A percentile compares a stretch with the other conserved stretches of the same genome.
phyloP scores from a whole-genome alignment of 2,797 vertebrate species.

The Pantherophis vulpinus region DNA sequence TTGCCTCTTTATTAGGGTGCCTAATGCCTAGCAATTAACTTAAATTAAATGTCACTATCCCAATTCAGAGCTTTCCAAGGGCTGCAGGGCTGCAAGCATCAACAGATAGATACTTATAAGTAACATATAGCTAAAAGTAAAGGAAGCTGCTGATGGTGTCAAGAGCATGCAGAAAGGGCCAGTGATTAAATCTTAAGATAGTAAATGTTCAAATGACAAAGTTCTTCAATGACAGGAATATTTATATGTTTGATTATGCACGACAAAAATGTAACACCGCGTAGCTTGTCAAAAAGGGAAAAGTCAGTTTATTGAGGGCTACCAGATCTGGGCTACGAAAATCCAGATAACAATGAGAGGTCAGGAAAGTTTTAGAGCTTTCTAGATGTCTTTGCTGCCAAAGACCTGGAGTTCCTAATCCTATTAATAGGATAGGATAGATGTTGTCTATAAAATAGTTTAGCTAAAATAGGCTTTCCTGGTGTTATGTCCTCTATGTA shows the following conservation, averaged over 20 bases:
- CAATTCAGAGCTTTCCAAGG: neutral
- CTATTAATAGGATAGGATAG: neutral
- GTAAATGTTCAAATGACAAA: neutral
- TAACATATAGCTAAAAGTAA: neutral
- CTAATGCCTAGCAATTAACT: neutral
- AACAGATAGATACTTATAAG: neutral
- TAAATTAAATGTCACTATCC: constrained; percentile 5
- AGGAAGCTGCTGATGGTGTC: no score
- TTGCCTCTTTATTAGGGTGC: constrained; percentile 1
- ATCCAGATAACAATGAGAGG: neutral
- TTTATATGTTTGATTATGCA: neutral
- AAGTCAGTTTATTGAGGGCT: neutral
- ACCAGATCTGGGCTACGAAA: neutral
- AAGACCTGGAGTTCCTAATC: neutral
- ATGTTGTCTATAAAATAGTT: neutral
- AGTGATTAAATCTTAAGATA: neutral
- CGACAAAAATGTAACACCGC: neutral
- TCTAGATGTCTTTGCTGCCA: neutral
- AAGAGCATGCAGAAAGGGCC: neutral
- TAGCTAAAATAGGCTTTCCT: neutral
- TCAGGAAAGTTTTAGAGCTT: neutral
- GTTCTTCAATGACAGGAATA: neutral
- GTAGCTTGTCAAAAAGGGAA: neutral
- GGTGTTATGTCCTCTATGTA: neutral
- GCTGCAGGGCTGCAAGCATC: neutral